Evolutionary conservation across 2,888 invertebrate species (phyloP).

Genomic region (Phengaris alcon): DNA sequence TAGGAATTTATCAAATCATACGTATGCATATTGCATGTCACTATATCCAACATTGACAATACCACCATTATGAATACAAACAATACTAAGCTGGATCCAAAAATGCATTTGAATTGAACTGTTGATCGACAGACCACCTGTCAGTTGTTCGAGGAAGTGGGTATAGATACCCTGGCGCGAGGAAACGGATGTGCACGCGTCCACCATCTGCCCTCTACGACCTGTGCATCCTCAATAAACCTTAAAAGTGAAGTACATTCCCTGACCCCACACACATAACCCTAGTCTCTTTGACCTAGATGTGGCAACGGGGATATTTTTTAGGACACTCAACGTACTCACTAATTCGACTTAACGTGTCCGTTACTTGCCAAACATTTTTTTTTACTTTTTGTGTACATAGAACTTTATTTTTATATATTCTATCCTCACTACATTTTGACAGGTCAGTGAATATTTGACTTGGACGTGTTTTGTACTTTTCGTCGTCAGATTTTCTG

Average conservation of each 20-base stretch:
- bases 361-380: not conserved
- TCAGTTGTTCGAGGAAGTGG: constrained; percentile 38
- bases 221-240: constrained; percentile 66
- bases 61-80: constrained; percentile 14
- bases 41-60: constrained; percentile 21
- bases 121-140: constrained; percentile 44
- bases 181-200: constrained; percentile 71
- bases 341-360: constrained; percentile 2
- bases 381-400: not conserved
- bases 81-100: not conserved
- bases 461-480: not conserved
- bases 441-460: not conserved
- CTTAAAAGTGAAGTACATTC: constrained; percentile 59
- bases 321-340: not conserved
- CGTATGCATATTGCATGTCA: not conserved
- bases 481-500: not conserved
- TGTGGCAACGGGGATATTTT: not conserved
- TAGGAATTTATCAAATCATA: not conserved
- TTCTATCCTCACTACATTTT: too few relatives aligned
- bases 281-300: not conserved
- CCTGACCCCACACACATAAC: not conserved
- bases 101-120: constrained; percentile 30
- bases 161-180: constrained; percentile 35
- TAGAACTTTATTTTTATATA: not conserved
- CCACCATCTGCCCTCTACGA: constrained; percentile 63